These are phyloP conservation scores for Choristoneura rosaceana DNA, from an alignment of 2,888 invertebrate genomes.

Conservation along the genomic window DNA sequence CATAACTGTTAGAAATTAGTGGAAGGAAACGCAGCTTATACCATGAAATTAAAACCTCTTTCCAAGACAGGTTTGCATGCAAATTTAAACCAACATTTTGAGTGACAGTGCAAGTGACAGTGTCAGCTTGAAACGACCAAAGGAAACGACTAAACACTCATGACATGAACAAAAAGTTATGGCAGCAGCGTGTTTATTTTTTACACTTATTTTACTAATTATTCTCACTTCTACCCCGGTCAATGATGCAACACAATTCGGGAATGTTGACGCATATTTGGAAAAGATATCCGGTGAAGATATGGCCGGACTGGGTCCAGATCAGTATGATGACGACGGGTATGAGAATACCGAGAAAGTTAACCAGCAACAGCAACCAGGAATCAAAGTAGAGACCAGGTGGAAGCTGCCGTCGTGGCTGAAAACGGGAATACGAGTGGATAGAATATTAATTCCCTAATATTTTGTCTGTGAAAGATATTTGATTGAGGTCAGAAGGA, in stretches of 20 bases:
- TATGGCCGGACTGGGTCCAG: background rate
- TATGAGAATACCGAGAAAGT: too few species aligned
- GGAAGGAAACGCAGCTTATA: too few species aligned
- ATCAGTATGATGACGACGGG: background rate
- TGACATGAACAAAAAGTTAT: background rate
- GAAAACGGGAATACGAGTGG: too few species aligned
- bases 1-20: too few species aligned
- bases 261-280: background rate
- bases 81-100: background rate
- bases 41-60: background rate
- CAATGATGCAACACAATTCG: background rate
- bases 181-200: background rate
- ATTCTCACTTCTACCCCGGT: background rate
- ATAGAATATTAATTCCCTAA: too few species aligned
- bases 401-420: too few species aligned
- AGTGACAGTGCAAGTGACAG: background rate
- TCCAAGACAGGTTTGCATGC: background rate
- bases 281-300: background rate
- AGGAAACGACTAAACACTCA: background rate
- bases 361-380: too few species aligned
- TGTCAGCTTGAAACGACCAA: too few species aligned
- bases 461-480: too few species aligned
- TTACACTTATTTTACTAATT: background rate
- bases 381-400: too few species aligned
- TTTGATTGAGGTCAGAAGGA: too few species aligned